phyloP scores from a whole-genome alignment of 2,113 vertebrate species.

The Siphamia tubifer region DNA sequence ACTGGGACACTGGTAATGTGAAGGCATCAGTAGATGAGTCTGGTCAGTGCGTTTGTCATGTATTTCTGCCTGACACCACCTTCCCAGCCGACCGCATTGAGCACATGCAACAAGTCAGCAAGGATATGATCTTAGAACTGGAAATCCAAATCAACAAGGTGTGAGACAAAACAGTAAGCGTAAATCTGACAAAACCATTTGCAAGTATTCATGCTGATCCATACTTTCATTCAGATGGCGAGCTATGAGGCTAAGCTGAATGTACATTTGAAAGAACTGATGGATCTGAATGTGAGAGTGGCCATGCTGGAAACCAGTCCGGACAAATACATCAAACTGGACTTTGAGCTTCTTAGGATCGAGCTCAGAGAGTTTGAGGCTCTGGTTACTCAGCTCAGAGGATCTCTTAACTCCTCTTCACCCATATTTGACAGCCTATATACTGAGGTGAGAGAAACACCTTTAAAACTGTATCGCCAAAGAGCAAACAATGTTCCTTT shows the following conservation, averaged over 20 bases:
- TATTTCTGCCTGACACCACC: conserved; percentile 65
- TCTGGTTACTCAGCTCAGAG: conserved; percentile 70
- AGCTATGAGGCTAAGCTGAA: conserved; percentile 52
- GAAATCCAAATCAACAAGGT: conserved; percentile 71
- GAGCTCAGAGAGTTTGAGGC: conserved; percentile 73
- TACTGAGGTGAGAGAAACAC: conserved; percentile 51
- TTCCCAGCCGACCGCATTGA: conserved; percentile 69
- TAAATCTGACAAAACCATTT: neutral
- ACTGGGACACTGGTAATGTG: conserved; percentile 74
- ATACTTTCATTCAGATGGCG: conserved; percentile 40
- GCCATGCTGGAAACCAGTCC: conserved; percentile 48
- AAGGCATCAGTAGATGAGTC: conserved; percentile 60
- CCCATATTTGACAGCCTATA: conserved; percentile 68
- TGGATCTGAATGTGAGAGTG: conserved; percentile 41
- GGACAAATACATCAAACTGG: conserved; percentile 72
- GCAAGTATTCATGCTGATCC: neutral
- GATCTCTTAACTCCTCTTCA: conserved; percentile 68
- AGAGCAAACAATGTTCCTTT: neutral
- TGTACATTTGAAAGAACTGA: conserved; percentile 49
- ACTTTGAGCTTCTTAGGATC: conserved; percentile 75
- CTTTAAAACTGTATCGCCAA: neutral
- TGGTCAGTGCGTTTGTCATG: conserved; percentile 68
- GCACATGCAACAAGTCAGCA: conserved; percentile 65
- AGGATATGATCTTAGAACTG: conserved; percentile 60
- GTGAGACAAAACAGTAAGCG: neutral